phyloP scores from a whole-genome alignment of 2,888 invertebrate species.

The Coelopa pilipes region DNA sequence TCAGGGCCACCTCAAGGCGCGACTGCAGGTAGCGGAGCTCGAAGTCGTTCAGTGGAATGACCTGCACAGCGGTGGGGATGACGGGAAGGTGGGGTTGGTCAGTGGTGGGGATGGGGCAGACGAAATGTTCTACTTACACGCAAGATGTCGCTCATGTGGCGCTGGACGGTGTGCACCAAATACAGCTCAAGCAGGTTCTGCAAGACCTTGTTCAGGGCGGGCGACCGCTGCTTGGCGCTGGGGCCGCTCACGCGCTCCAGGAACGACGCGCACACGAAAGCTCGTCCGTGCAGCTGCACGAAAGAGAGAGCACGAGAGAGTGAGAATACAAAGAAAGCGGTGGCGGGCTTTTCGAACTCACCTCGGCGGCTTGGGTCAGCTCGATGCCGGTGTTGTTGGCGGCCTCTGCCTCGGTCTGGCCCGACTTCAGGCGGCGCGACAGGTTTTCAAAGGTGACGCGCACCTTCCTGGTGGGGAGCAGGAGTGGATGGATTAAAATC shows the following conservation, averaged over 20 bases:
- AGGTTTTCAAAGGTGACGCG: slow-evolving; percentile 76
- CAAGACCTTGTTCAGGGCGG: slow-evolving; percentile 73
- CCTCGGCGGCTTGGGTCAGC: slow-evolving; percentile 83
- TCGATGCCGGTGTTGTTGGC: slow-evolving; percentile 89
- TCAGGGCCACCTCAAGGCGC: slow-evolving; percentile 77
- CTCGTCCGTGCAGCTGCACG: slow-evolving; percentile 83
- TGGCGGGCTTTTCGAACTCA: slow-evolving; percentile 56
- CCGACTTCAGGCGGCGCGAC: slow-evolving; percentile 74
- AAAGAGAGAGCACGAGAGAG: neutral
- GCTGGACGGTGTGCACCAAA: slow-evolving; percentile 78
- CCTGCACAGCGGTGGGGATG: slow-evolving; percentile 50
- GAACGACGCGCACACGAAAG: slow-evolving; percentile 81
- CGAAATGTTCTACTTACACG: slow-evolving; percentile 70
- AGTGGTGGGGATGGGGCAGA: neutral
- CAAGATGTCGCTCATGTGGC: slow-evolving; percentile 78
- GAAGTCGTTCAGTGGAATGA: slow-evolving; percentile 45
- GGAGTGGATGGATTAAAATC: no score
- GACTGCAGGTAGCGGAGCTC: slow-evolving; percentile 69
- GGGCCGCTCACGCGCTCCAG: slow-evolving; percentile 76
- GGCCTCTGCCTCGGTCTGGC: slow-evolving; percentile 79
- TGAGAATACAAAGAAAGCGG: neutral
- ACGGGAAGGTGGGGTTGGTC: neutral
- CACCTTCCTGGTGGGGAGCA: slow-evolving; percentile 72
- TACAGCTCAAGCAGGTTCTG: slow-evolving; percentile 81
- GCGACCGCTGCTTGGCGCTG: slow-evolving; percentile 69